These are phyloP conservation scores for Otolemur garnettii DNA, from an alignment of 2,113 vertebrate genomes.

Conservation along the genomic window DNA sequence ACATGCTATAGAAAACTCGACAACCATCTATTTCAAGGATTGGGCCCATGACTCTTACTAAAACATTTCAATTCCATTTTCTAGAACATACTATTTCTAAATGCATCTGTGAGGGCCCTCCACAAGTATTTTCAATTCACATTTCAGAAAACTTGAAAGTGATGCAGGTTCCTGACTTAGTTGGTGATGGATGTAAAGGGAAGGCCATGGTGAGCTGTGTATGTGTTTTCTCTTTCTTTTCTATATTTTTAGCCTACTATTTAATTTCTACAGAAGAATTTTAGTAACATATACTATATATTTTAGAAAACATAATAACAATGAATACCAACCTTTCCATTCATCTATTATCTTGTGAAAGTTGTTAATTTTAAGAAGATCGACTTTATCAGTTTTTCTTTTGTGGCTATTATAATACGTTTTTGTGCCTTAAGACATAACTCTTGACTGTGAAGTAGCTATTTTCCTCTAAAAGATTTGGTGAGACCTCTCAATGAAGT, in stretches of 20 bases:
- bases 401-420: neutral
- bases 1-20: slow-evolving; percentile 71
- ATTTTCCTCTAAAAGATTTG: slow-evolving; percentile 5
- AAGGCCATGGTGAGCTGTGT: neutral
- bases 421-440: neutral
- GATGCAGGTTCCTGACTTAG: slow-evolving; percentile 33
- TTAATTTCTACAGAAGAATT: neutral
- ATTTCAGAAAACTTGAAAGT: slow-evolving; percentile 66
- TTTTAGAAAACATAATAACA: neutral
- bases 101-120: slow-evolving; percentile 77
- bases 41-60: slow-evolving; percentile 73
- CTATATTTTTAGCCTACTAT: neutral
- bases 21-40: slow-evolving; percentile 77
- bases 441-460: neutral
- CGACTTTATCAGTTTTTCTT: neutral
- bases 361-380: neutral
- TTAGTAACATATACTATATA: neutral
- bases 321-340: neutral
- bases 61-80: slow-evolving; percentile 81
- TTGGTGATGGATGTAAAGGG: neutral
- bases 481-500: neutral
- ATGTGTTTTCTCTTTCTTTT: neutral
- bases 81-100: slow-evolving; percentile 70
- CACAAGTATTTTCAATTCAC: slow-evolving; percentile 76
- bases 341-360: neutral